phyloP scores from a whole-genome alignment of 2,888 invertebrate species.

The Heliconius aoede region DNA sequence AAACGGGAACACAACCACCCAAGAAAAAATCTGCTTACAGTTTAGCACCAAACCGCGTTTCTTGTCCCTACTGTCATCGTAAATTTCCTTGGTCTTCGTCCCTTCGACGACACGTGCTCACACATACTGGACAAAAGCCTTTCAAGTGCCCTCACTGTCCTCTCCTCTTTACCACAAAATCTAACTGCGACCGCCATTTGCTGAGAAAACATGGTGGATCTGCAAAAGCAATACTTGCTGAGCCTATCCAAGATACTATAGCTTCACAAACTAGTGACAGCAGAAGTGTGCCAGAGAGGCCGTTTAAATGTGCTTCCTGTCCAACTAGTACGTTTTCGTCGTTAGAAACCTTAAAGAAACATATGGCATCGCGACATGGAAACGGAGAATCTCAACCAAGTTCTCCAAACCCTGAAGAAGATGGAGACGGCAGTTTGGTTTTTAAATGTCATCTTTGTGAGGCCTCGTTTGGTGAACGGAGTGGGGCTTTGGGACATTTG shows the following conservation, averaged over 20 bases:
- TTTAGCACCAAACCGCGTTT: constrained; percentile 95
- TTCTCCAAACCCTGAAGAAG: constrained; percentile 69
- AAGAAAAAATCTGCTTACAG: constrained; percentile 98
- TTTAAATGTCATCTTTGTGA: constrained; percentile 98
- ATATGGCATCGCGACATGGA: constrained; percentile 89
- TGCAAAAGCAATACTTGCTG: constrained; percentile 74
- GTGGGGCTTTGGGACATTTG: constrained; percentile 92
- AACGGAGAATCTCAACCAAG: constrained; percentile 74
- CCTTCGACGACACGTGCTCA: constrained; percentile 95
- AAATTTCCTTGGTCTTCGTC: constrained; percentile 99
- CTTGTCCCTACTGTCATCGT: constrained; percentile 95
- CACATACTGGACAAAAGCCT: constrained; percentile 98
- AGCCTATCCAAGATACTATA: constrained; percentile 67
- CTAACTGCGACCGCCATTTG: constrained; percentile 97
- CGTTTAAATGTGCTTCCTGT: constrained; percentile 91
- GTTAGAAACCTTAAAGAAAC: constrained; percentile 90
- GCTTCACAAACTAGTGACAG: constrained; percentile 67
- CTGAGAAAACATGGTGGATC: constrained; percentile 90
- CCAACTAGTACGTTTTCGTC: constrained; percentile 93
- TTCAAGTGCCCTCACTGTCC: constrained; percentile 97
- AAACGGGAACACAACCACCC: constrained; percentile 81
- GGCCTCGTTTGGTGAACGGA: constrained; percentile 90
- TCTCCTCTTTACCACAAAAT: constrained; percentile 97
- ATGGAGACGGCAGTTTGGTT: constrained; percentile 86
- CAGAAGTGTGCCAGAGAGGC: constrained; percentile 89